A percentile compares a stretch with the other conserved stretches of the same genome.
Evolutionary conservation across 2,113 vertebrate genomes (phyloP).

Genomic region (Chroicocephalus ridibundus): DNA sequence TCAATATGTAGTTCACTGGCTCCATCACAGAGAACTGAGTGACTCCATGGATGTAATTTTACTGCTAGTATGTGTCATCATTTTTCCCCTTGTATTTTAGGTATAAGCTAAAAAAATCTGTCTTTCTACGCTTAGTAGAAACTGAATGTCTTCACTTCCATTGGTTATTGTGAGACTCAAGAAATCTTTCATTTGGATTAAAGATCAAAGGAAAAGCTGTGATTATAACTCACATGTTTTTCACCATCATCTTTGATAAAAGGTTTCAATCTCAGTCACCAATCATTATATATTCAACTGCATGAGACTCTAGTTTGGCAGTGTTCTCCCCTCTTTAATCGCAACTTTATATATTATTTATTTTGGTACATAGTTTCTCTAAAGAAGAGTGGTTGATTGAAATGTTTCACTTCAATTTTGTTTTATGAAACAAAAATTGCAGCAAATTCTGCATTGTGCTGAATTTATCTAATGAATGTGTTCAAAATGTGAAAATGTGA

Average conservation of each 20-base stretch:
- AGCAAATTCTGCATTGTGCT: neutral
- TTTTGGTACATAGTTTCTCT: neutral
- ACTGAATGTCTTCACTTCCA: neutral
- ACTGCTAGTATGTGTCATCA: neutral
- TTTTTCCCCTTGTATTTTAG: neutral
- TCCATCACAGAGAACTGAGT: neutral
- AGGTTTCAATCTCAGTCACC: neutral
- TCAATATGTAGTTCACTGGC: neutral
- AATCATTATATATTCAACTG: neutral
- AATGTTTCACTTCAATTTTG: neutral
- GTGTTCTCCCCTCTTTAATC: neutral
- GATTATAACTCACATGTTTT: neutral
- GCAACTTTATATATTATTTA: neutral
- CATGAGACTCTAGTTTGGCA: neutral
- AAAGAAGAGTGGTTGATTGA: neutral
- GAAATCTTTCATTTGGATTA: neutral
- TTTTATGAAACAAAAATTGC: neutral
- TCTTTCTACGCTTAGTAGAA: neutral
- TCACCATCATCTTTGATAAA: neutral
- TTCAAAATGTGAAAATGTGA: neutral
- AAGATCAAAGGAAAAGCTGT: neutral
- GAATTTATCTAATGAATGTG: neutral
- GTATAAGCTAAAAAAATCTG: neutral
- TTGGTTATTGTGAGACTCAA: neutral
- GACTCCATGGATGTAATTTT: neutral